Evolutionary conservation across 2,113 vertebrate genomes (phyloP), one percentile per base, ranked within the genome.

Genomic region (Chlamydotis undulata): DNA sequence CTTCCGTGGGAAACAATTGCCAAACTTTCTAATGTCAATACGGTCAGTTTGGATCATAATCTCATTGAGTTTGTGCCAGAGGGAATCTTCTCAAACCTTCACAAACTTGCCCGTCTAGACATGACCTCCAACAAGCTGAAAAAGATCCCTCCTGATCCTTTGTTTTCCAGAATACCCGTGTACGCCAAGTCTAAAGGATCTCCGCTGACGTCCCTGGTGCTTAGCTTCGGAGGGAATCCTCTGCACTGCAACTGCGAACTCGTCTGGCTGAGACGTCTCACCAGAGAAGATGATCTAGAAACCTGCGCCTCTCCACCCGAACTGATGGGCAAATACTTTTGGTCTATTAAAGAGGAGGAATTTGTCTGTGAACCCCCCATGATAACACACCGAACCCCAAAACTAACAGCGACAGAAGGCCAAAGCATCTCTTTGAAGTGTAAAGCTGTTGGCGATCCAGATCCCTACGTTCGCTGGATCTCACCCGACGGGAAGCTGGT

Each of bases 71-170:
- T 98, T 2, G 99, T 99, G 39, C 99, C 99, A 0, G 98, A 99
- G 37, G 99, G 99, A 3, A 98, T 99, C 18, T 99, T 99, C 77
- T 99, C 99, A 23, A 99, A 99, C 96, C 98, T 99, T 1, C 99
- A 99, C 97, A 99, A 99, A 87, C 94, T 99, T 28, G 99, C 99
- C 2, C 98, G 99, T 53, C 61, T 99, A 50, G 99, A 99, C 91
- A 99, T 99, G 99, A 99, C 99, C 4, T 99, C 99, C 75, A 99
- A 99, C 96, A 99, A 99, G 90, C 88, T 99, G 69, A 99, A 99
- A 94, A 99, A 99, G 97, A 99, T 99, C 80, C 99, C 99, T 0
- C 99, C 99, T 0, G 99, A 99, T 17, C 99, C 99, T 0, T 92
- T 99, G 7, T 99, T 99, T 82, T 98, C 99, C 55, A 98, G 99